phyloP scores from a whole-genome alignment of 2,113 vertebrate species.

The Platanista minor region DNA sequence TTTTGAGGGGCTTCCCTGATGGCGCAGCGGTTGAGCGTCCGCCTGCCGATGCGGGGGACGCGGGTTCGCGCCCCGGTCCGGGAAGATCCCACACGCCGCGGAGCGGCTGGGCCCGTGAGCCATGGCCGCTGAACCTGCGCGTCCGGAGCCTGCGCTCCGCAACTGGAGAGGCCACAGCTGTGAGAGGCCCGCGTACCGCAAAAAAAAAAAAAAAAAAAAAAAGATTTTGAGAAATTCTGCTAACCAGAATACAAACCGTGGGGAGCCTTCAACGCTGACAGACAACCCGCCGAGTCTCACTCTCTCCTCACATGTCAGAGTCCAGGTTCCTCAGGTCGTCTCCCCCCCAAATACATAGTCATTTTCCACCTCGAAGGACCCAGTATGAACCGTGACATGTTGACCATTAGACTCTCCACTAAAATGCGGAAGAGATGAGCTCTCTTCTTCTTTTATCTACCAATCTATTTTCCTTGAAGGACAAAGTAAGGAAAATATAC shows the following conservation, averaged over 20 bases:
- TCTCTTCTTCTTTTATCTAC: background rate
- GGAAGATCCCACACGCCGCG: too few relatives aligned
- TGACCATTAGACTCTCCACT: background rate
- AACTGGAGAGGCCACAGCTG: too few relatives aligned
- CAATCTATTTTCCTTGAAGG: slow-evolving; percentile 14
- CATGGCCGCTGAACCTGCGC: too few relatives aligned
- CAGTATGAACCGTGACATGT: background rate
- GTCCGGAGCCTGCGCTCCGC: too few relatives aligned
- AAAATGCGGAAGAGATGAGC: background rate
- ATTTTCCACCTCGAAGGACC: background rate
- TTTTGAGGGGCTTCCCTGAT: too few relatives aligned
- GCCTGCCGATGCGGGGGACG: too few relatives aligned
- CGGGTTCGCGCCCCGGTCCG: too few relatives aligned
- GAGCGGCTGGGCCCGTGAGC: too few relatives aligned
- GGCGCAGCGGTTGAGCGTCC: too few relatives aligned
- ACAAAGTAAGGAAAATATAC: slow-evolving; percentile 41
- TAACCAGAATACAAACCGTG: background rate
- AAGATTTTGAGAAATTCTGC: background rate
- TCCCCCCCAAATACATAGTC: background rate
- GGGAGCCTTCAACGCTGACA: background rate
- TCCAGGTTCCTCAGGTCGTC: background rate
- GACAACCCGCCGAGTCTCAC: background rate
- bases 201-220: too few relatives aligned
- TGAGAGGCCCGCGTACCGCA: too few relatives aligned
- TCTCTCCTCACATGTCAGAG: background rate